Evolutionary conservation across 1,140 invertebrate species (phyloP).

Genomic region (Eumeta japonica): DNA sequence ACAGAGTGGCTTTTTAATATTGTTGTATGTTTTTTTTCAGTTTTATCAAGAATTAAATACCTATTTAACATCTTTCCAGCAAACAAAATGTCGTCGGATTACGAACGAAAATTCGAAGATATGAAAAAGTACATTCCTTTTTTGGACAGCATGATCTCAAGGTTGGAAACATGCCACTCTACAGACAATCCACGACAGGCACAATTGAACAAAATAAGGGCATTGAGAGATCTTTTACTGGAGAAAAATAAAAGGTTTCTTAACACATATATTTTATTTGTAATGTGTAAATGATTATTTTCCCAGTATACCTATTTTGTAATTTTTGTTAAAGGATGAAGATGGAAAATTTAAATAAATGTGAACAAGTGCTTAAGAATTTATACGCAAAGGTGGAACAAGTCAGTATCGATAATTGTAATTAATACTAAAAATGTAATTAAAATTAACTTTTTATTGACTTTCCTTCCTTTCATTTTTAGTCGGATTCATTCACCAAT

Average conservation of each 20-base stretch:
- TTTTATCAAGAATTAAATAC: no score
- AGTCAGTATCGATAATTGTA: constrained; percentile 42
- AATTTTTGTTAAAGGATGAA: constrained; percentile 60
- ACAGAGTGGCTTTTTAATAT: no score
- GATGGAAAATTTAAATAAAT: constrained; percentile 64
- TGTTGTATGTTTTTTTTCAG: no score
- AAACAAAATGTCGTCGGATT: constrained; percentile 46
- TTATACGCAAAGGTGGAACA: constrained; percentile 64
- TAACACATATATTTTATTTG: constrained; percentile 10
- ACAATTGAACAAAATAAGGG: constrained; percentile 63
- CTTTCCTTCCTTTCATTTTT: constrained; percentile 20
- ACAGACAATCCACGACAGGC: constrained; percentile 53
- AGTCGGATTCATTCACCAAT: constrained; percentile 24
- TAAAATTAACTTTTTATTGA: constrained; percentile 3
- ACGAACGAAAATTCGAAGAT: constrained; percentile 62
- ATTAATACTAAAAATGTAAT: neutral
- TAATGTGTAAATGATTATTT: neutral
- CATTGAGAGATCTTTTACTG: constrained; percentile 61
- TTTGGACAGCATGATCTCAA: constrained; percentile 63
- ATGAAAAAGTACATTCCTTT: constrained; percentile 69
- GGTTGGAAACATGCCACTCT: constrained; percentile 53
- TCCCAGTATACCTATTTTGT: constrained; percentile 1
- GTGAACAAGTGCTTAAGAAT: constrained; percentile 65
- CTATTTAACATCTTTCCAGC: no score
- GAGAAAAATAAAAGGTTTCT: constrained; percentile 62